Conservation (phyloP, 23 tunicate species). For the Halocynthia roretzi region DNA sequence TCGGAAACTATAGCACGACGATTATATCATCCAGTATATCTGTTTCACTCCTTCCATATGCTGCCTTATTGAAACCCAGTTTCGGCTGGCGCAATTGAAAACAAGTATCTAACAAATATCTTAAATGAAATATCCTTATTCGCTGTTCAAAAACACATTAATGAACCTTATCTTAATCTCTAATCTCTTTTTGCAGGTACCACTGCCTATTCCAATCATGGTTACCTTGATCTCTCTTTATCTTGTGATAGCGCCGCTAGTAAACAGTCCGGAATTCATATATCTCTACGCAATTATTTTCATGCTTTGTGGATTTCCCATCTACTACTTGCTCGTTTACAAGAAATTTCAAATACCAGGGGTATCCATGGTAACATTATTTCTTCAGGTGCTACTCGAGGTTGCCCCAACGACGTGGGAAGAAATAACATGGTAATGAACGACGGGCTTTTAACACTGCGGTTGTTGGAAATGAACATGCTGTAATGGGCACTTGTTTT, state of each 20-base stretch:
- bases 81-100: no score
- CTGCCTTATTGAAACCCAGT: no score
- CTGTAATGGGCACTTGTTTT: no score
- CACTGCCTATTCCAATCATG: conserved; percentile 50
- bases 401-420: conserved; percentile 71
- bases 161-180: no score
- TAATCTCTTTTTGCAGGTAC: conserved; percentile 42
- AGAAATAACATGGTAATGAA: neutral
- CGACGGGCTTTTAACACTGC: no score
- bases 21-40: no score
- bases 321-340: conserved; percentile 42
- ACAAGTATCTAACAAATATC: no score
- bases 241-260: conserved; percentile 65
- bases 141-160: no score
- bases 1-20: no score
- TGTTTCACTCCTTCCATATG: no score
- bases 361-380: conserved; percentile 20
- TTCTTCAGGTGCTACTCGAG: conserved; percentile 33
- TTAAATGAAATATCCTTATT: no score
- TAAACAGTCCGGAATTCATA: conserved; percentile 57
- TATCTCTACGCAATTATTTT: conserved; percentile 48
- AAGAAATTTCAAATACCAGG: conserved; percentile 44
- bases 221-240: conserved; percentile 40
- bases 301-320: conserved; percentile 36
- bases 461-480: no score